Evolutionary conservation across 2,113 vertebrate species (phyloP), one percentile per base, ranked within the genome.

Genomic region (Triplophysa siluroides): DNA sequence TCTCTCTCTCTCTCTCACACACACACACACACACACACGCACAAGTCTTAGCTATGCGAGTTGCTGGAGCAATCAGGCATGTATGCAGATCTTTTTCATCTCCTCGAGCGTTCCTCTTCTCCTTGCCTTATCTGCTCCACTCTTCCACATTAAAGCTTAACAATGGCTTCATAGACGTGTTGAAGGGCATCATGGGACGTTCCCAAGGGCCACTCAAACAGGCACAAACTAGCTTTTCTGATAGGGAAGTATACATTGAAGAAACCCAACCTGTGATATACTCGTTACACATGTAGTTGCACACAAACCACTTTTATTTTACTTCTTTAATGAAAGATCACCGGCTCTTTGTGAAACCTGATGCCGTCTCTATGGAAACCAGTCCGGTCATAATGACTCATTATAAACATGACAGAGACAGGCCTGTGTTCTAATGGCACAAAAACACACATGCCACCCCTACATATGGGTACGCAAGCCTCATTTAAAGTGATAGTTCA

Each of bases 11-110:
- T 33, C 26, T 29, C 26, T 29, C 19, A 78, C 62, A 52, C 69
- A 86, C 87, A 91, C n/a, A n/a, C n/a, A n/a, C n/a, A n/a, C n/a
- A n/a, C 87, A 90, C 90, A 91, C 60, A 63, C 67, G 45, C 41
- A 60, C 82, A 81, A 38, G 13, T 8, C 54, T 78, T 23, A 54
- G 33, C 67, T 81, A 69, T 70, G 78, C 47, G 68, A 70, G 81
- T 65, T 81, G 47, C 68, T 43, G 19, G 80, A 76, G 65, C 85
- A 85, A 69, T 80, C 69, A 71, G 68, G 82, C 85, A 83, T 18
- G 71, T n/a, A 9, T 66, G 63, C 23, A 78, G 70, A 56, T 38
- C 58, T 76, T 11, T 79, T 83, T 24, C 71, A 80, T 83, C 64
- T 86, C 78, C 79, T 78, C 14, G 18, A 70, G 21, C n/a, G 23